A percentile compares a stretch with the other conserved stretches of the same genome.
Evolutionary conservation across 2,888 invertebrate genomes (phyloP).

Genomic region (Pilophorus perplexus): DNA sequence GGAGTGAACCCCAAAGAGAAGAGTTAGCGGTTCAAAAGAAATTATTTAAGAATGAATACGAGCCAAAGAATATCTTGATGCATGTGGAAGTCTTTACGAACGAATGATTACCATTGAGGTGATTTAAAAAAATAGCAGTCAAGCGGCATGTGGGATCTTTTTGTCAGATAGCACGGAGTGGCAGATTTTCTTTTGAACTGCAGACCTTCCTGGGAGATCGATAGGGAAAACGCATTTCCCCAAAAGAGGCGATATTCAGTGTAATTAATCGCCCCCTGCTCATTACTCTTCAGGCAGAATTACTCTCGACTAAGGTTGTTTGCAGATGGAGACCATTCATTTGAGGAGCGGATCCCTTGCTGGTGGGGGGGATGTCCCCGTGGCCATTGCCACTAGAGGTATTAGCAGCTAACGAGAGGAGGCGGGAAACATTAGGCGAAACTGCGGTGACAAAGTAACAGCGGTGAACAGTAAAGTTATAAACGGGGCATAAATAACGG

Average conservation of each 20-base stretch:
- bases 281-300: conserved; percentile 25
- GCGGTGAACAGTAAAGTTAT: conserved; percentile 41
- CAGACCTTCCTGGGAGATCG: too few relatives aligned
- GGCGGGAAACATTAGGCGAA: conserved; percentile 35
- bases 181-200: too few relatives aligned
- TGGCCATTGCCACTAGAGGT: conserved; percentile 24
- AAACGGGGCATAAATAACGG: conserved; percentile 41
- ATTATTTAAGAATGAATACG: too few relatives aligned
- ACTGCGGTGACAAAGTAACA: conserved; percentile 42
- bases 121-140: too few relatives aligned
- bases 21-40: too few relatives aligned
- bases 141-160: too few relatives aligned
- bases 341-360: conserved; percentile 13
- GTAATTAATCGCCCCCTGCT: conserved; percentile 27
- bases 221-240: too few relatives aligned
- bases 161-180: too few relatives aligned
- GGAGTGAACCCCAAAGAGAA: too few relatives aligned
- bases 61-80: too few relatives aligned
- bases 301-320: conserved; percentile 28
- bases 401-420: conserved; percentile 38
- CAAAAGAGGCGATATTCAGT: not conserved
- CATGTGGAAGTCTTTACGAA: too few relatives aligned
- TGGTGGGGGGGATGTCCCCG: conserved; percentile 11
- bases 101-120: too few relatives aligned
- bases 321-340: conserved; percentile 32